These are phyloP conservation scores for Lontra canadensis DNA, from an alignment of 2,113 vertebrate genomes.

Conservation along the genomic window DNA sequence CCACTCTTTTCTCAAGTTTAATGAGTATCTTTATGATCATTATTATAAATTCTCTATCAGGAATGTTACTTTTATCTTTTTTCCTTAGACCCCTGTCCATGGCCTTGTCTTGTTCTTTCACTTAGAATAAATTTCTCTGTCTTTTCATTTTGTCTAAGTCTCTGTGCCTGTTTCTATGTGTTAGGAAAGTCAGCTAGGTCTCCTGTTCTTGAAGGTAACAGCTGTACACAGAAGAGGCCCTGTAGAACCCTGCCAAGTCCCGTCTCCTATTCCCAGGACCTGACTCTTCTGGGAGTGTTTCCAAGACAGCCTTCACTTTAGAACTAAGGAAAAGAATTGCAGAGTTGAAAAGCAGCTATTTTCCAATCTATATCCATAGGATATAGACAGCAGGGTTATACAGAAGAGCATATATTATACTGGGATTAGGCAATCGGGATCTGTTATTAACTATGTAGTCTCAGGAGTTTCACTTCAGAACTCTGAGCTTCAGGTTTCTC, in stretches of 20 bases:
- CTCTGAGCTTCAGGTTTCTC: background rate
- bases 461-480: background rate
- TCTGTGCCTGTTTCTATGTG: background rate
- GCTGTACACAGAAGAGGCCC: background rate
- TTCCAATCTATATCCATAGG: background rate
- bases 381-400: background rate
- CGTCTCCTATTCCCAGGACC: background rate
- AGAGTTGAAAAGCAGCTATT: slow-evolving; percentile 51
- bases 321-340: background rate
- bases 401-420: background rate
- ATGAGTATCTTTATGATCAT: background rate
- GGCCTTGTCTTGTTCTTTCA: background rate
- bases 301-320: slow-evolving; percentile 83
- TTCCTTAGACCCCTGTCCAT: background rate
- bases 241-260: background rate
- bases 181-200: background rate
- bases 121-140: background rate
- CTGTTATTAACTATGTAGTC: background rate
- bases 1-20: background rate
- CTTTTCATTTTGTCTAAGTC: background rate
- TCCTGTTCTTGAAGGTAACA: background rate
- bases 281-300: background rate
- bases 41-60: background rate
- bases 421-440: background rate
- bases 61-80: background rate